Conservation (phyloP, 2,888 invertebrate genomes). For the Omphaloscelis lunosa region DNA sequence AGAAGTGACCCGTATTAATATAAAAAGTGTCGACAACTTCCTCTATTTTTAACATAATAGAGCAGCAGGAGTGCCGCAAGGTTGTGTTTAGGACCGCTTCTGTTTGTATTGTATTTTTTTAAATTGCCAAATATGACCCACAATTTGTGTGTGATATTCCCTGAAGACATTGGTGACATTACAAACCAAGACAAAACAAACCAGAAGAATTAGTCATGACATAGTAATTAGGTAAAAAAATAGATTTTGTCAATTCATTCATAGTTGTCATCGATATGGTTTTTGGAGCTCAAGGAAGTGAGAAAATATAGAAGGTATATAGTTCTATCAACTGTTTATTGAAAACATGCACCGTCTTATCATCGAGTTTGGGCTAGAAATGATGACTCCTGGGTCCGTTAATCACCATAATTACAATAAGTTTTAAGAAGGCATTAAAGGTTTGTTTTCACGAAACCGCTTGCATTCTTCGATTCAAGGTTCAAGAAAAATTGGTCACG, state of each 20-base stretch:
- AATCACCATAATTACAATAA: background rate
- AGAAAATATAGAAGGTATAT: background rate
- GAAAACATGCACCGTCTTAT: background rate
- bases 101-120: background rate
- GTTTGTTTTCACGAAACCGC: too few species aligned
- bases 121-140: background rate
- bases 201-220: background rate
- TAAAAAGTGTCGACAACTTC: background rate
- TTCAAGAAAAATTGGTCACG: conserved; percentile 1
- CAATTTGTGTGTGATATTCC: background rate
- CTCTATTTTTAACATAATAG: background rate
- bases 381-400: background rate
- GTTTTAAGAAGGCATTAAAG: too few species aligned
- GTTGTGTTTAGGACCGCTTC: background rate
- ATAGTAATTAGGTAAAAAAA: background rate
- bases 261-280: background rate
- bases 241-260: background rate
- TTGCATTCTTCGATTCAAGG: background rate
- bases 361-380: background rate
- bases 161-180: background rate
- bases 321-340: background rate
- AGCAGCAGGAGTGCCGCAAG: background rate
- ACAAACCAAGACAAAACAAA: background rate
- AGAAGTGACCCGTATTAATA: background rate
- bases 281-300: background rate